Base-by-base conservation (phyloP, 2,888 invertebrate species). In the Tiliacea citrago region DNA sequence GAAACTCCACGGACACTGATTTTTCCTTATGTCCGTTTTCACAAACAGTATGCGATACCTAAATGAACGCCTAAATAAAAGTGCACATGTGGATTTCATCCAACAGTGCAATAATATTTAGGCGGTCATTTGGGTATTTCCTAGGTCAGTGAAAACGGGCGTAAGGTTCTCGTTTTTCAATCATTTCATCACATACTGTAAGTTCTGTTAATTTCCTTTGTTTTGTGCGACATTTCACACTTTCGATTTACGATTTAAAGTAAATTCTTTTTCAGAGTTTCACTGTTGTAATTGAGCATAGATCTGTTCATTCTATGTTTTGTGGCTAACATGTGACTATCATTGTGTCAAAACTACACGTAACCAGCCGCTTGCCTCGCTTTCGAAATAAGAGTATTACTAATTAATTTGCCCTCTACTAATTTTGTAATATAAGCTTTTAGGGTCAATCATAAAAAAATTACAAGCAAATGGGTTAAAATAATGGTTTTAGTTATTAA, bases 341-440 rank as follows among this genome's bases (percentile, higher is more conserved):
- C 80, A 75, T 71, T 72, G 51, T 55, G 65, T 82, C 75, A 69
- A 77, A 73, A 75, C 63, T 77, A 24, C 35, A 72, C 68, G 39
- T 18, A 74, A 66, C 45, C 58, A 68, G 61, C 21, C 53, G 60
- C 78, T 84, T 82, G 57, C 68, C 24, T 9, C 51, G 86, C 85
- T 84, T 77, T 47, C 70, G 35, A 73, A 53, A 45, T 65, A 57
- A 42, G 21, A 63, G 10, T 82, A 80, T 60, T 47, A 77, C 72
- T 84, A 78, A 86, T 77, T 71, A 53, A 47, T 65, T 62, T 73
- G 55, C 65, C 76, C 71, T 85, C 58, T 66, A 82, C 77, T 86
- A 83, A 85, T 82, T 53, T 16, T 85, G 72, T 81, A 73, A 62
- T 61, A 57, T 76, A 78, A 73, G 83, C 76, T 85, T 79, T 57